Base-by-base conservation (phyloP, 2,888 invertebrate genomes). In the Hyalella azteca region DNA sequence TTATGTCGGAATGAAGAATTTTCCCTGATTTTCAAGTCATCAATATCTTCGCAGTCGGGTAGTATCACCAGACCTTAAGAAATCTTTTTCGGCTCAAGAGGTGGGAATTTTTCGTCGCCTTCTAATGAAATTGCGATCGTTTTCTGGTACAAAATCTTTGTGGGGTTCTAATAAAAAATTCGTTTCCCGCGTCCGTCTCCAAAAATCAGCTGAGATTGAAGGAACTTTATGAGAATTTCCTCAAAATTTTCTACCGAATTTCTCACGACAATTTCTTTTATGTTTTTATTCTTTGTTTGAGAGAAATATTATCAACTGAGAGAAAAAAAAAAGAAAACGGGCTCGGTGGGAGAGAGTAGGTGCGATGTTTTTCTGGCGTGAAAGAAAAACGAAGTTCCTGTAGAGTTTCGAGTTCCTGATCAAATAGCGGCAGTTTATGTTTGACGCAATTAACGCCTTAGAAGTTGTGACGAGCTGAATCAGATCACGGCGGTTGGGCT, bases 111-210 rank as follows among this genome's bases (percentile, higher is more conserved):
- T 66, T 11, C 66, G 29, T 1, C 11, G n/a, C 66, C n/a, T n/a
- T 29, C 19, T 66, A 66, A 66, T 66, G 36, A 66, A 66, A 66
- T 66, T 66, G 66, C 66, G 66, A 66, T 66, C 66, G 36, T 66
- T 66, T 66, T 36, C 66, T 36, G 66, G 45, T 29, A 32, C 29
- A 66, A 54, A 66, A 66, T 39, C 36, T 19, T 66, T 66, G 36
- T 66, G 32, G 36, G 66, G 19, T 66, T 66, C 36, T n/a, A 15
- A 32, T 11, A 66, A 36, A 66, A 66, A 66, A 66, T 32, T 36
- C 32, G 9, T 39, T 66, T 36, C 66, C 19, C 7, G 36, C 11
- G 15, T 36, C 36, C 19, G 22, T 39, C 29, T 29, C 39, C 22
- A 66, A 66, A 66, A 66, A 29, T 32, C 66, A 4, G 19, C 19